Base-by-base conservation (phyloP, 1,140 invertebrate genomes). In the Belonocnema kinseyi region DNA sequence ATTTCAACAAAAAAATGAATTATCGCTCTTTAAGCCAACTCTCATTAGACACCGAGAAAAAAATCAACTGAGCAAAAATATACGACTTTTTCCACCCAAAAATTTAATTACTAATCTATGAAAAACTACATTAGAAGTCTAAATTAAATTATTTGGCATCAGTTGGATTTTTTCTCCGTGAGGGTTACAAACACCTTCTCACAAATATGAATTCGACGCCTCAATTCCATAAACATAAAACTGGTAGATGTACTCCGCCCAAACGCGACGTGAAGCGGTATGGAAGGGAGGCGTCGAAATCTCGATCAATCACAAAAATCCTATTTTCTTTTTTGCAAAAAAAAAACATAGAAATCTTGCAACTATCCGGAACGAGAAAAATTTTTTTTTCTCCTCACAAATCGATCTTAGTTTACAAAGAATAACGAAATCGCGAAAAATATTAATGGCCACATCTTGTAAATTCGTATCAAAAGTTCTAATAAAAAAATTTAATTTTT, bases 151-250 rank as follows among this genome's bases (percentile, higher is more conserved):
- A 40, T 66, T 66, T 66, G 61, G 61, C 61, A 66, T 66, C 61
- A 66, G 61, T 66, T 66, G 61, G n/a, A 66, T 66, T 66, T 66
- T 66, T 66, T 66, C 61, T 40, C 61, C n/a, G 61, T 66, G 61
- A 66, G 16, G 40, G 33, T 66, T 16, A 17, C 13, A 66, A 40
- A 66, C 61, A 16, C 56, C 19, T 58, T 58, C 19, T 58, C 17
- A 56, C 17, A 56, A 56, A 17, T 56, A 56, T 46, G 17, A 56
- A 11, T 3, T 33, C 26, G 26, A 33, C 26, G 26, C 26, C 26
- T 33, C 26, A 2, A 33, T 33, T 33, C 26, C 26, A 33, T 2
- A 33, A 33, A 33, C 26, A 33, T 5, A 33, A 33, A 5, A 33
- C 4, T 33, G 0, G 26, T 3, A 33, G 26, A 3, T 5, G 26